phyloP scores from a whole-genome alignment of 2,797 vertebrate species.

The Halcyon chelicuti region DNA sequence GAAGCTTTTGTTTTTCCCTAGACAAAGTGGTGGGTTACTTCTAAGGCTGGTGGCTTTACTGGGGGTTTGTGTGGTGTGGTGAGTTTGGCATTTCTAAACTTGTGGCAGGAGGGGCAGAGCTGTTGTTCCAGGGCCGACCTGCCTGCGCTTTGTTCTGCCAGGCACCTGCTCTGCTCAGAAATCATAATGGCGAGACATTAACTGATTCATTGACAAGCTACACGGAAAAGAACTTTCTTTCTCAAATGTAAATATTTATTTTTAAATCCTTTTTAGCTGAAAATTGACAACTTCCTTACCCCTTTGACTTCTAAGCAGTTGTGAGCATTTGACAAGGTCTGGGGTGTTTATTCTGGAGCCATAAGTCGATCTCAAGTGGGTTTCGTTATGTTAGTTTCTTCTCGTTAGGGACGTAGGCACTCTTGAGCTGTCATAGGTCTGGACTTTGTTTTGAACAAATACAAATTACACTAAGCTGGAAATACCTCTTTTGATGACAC shows the following conservation, averaged over 20 bases:
- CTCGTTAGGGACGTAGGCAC: background rate
- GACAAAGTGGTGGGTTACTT: background rate
- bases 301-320: background rate
- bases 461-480: background rate
- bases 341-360: background rate
- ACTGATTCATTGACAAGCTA: background rate
- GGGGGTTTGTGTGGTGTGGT: background rate
- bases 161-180: background rate
- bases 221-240: background rate
- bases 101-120: background rate
- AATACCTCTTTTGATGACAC: background rate
- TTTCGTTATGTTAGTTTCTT: background rate
- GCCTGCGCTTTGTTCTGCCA: background rate
- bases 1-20: background rate
- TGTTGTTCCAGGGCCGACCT: background rate
- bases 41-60: background rate
- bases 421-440: background rate
- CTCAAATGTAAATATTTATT: background rate
- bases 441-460: slow-evolving; percentile 2
- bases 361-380: background rate
- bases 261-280: background rate
- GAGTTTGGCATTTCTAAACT: background rate
- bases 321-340: background rate
- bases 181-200: background rate
- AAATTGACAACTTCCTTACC: background rate